A percentile compares a stretch with the other conserved stretches of the same genome.
Conservation (phyloP, 30 jellyfish, hydroid and myxozoan genomes). For the Nemopilema nomurai region DNA sequence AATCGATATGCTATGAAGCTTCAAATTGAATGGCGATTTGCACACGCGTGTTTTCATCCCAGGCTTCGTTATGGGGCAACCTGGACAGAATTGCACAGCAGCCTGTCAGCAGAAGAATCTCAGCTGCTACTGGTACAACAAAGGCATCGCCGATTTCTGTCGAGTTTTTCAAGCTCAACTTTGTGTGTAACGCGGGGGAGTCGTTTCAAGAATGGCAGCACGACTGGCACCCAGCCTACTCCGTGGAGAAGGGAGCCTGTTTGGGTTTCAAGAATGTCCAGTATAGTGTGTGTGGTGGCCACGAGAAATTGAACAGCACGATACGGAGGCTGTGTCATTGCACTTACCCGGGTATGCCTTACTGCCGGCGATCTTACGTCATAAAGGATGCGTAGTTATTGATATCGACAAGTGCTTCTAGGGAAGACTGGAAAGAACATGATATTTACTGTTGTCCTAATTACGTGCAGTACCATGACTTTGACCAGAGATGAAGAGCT, state of each 20-base stretch:
- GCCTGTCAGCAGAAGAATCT: slow-evolving; percentile 18
- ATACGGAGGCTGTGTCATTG: slow-evolving; percentile 50
- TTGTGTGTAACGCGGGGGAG: neutral
- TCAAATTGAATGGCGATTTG: no score
- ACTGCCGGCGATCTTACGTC: neutral
- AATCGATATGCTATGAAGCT: no score
- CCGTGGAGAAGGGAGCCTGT: neutral
- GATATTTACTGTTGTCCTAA: no score
- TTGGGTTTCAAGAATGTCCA: slow-evolving; percentile 36
- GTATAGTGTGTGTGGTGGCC: slow-evolving; percentile 2
- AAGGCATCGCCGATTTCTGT: no score
- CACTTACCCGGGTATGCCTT: slow-evolving; percentile 23
- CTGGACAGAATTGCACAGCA: slow-evolving; percentile 43
- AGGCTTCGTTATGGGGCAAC: slow-evolving; percentile 30
- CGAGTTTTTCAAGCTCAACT: no score
- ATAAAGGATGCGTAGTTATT: no score
- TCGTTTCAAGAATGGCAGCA: slow-evolving; percentile 10
- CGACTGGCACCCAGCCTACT: slow-evolving; percentile 65
- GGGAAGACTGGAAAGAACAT: no score
- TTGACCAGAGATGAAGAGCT: no score
- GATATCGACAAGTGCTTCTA: no score
- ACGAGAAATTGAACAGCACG: neutral
- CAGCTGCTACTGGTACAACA: slow-evolving; percentile 34
- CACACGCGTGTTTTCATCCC: neutral
- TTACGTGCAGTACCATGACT: no score